Percentiles rank a stretch among this genome's conserved stretches.
Evolutionary conservation across 1,140 invertebrate genomes (phyloP).

Genomic region (Bombus haemorrhoidalis): DNA sequence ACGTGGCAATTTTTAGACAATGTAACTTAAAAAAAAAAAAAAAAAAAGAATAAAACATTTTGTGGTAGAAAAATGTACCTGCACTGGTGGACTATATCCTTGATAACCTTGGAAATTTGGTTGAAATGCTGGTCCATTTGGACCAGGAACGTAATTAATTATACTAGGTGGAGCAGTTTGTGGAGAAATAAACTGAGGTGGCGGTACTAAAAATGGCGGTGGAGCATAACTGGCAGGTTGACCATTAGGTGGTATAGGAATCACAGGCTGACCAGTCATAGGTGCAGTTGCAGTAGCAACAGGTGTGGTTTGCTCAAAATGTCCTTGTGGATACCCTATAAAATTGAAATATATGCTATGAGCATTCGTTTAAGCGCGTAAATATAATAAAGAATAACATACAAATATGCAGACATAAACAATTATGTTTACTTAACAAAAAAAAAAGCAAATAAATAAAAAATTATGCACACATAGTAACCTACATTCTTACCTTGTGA

Average conservation of each 20-base stretch:
- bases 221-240: slow-evolving; percentile 78
- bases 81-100: slow-evolving; percentile 77
- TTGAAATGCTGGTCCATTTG: slow-evolving; percentile 78
- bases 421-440: neutral
- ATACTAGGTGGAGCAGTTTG: slow-evolving; percentile 80
- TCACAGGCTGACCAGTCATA: slow-evolving; percentile 75
- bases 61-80: slow-evolving; percentile 59
- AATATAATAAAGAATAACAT: neutral
- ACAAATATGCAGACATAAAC: neutral
- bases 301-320: slow-evolving; percentile 76
- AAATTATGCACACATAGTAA: neutral
- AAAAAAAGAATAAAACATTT: neutral
- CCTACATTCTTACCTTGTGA: slow-evolving; percentile 76
- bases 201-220: slow-evolving; percentile 79
- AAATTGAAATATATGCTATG: neutral
- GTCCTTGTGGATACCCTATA: slow-evolving; percentile 75
- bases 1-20: neutral
- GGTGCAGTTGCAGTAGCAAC: slow-evolving; percentile 73
- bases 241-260: slow-evolving; percentile 77
- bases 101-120: slow-evolving; percentile 80
- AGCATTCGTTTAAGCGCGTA: too few species aligned
- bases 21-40: neutral
- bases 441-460: neutral
- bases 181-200: slow-evolving; percentile 79
- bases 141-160: slow-evolving; percentile 80